Base-by-base conservation (phyloP, 2,797 vertebrate genomes). In the Tympanoctomys barrerae region DNA sequence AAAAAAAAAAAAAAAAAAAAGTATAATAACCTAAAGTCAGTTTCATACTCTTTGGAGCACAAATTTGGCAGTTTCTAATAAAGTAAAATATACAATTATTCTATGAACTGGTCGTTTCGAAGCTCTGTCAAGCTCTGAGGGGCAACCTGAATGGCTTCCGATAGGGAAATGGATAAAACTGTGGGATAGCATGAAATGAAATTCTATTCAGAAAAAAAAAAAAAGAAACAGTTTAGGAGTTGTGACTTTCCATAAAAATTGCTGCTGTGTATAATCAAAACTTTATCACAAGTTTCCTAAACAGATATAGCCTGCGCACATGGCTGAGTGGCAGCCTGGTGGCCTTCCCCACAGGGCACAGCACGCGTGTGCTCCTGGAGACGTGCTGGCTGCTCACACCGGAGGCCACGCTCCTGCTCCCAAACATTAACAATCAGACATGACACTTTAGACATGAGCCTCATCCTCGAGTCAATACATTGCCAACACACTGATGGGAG, bases 381-480 rank as follows among this genome's bases (percentile, higher is more conserved):
- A 75, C 5, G 39, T 4, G 22, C 33, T 9, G 42, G 79, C 19
- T 52, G 46, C 12, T 70, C 49, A 78, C 28, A 33, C 10, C 7
- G 26, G 26, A 16, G 22, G 49, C 52, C 79, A 28, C 6, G n/a
- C 80, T 86, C 54, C 82, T 42, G n/a, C 4, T 36, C 24, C 12
- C 59, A 49, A 57, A 80, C 14, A 61, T 26, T 66, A 59, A 5
- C 39, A n/a, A 26, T n/a, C 46, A 33, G 39, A 70, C 16, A 46
- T 36, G 49, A 64, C 12, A 33, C 42, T 52, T 68, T 46, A 73
- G 66, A 85, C 9, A 33, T 28, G 52, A 79, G 62, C 57, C 31
- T 95, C 39, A 73, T 71, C 87, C 62, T 79, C 33, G 39, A 66
- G 92, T 49, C 6, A n/a, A n/a, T n/a, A n/a, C n/a, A n/a, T n/a